Percentiles rank a stretch among this genome's conserved stretches.
Evolutionary conservation across 2,113 vertebrate genomes (phyloP).

Genomic region (Brienomyrus brachyistius): DNA sequence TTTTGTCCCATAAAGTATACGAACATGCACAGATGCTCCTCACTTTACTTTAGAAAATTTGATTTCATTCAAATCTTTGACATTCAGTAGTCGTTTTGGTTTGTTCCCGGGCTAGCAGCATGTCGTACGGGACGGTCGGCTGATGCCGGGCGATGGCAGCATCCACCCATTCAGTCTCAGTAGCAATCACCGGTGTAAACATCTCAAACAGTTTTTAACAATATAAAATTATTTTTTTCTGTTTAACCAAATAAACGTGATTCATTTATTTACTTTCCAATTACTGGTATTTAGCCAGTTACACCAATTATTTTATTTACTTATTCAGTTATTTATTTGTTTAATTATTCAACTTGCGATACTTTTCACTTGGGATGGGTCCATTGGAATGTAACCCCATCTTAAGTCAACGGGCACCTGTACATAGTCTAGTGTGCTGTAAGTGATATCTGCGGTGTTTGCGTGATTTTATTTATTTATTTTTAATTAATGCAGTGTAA

Average conservation of each 20-base stretch:
- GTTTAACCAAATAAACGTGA: neutral
- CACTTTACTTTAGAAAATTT: neutral
- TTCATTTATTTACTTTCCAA: neutral
- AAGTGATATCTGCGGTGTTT: neutral
- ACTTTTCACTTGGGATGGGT: neutral
- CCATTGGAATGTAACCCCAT: neutral
- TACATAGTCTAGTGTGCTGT: neutral
- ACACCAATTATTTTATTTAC: neutral
- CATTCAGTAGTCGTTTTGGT: neutral
- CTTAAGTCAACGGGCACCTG: neutral
- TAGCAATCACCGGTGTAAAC: neutral
- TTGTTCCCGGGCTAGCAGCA: neutral
- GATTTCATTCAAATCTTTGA: neutral
- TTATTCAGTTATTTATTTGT: neutral
- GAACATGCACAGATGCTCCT: neutral
- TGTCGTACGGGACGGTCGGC: neutral
- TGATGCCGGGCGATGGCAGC: neutral
- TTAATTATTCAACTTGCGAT: neutral
- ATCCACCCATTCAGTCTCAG: neutral
- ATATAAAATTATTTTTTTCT: neutral
- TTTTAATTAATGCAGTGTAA: neutral
- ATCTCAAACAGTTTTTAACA: neutral
- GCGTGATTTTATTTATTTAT: neutral
- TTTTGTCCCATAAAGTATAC: neutral
- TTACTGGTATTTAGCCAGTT: neutral